Conservation (phyloP, 2,797 vertebrate species). For the Podarcis lilfordi region DNA sequence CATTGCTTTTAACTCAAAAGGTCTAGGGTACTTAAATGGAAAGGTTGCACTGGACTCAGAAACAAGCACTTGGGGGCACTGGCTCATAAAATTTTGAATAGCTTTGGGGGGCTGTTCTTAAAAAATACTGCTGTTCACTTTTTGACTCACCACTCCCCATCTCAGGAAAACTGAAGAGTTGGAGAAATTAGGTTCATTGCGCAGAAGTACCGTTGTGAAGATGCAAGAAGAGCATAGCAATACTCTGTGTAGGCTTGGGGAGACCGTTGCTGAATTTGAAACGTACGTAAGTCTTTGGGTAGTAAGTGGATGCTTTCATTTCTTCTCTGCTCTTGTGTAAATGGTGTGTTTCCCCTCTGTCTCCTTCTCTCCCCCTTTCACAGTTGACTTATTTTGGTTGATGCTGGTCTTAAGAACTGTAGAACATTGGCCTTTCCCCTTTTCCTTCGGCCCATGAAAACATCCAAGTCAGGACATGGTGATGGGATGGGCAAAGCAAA, state of each 20-base stretch:
- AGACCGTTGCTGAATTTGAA: slow-evolving; percentile 81
- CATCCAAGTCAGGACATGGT: background rate
- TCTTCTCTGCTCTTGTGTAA: background rate
- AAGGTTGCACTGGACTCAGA: background rate
- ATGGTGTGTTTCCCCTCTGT: background rate
- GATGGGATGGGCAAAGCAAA: no score
- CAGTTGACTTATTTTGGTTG: background rate
- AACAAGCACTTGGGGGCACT: background rate
- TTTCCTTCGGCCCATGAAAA: background rate
- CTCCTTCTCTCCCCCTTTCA: background rate
- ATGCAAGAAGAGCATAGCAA: slow-evolving; percentile 78
- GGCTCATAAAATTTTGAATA: background rate
- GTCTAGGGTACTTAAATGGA: background rate
- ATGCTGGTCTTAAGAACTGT: background rate
- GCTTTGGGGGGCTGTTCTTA: background rate
- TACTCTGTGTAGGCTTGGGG: slow-evolving; percentile 74
- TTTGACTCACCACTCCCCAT: no score
- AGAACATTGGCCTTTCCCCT: background rate
- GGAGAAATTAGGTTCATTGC: slow-evolving; percentile 68
- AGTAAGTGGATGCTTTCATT: background rate
- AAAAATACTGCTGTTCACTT: background rate
- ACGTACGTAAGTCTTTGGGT: slow-evolving; percentile 74
- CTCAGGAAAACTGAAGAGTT: slow-evolving; percentile 80
- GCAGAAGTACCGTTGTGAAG: slow-evolving; percentile 67
- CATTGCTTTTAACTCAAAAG: background rate